phyloP scores from a whole-genome alignment of 2,888 invertebrate genomes.

The Corbicula japonica region DNA sequence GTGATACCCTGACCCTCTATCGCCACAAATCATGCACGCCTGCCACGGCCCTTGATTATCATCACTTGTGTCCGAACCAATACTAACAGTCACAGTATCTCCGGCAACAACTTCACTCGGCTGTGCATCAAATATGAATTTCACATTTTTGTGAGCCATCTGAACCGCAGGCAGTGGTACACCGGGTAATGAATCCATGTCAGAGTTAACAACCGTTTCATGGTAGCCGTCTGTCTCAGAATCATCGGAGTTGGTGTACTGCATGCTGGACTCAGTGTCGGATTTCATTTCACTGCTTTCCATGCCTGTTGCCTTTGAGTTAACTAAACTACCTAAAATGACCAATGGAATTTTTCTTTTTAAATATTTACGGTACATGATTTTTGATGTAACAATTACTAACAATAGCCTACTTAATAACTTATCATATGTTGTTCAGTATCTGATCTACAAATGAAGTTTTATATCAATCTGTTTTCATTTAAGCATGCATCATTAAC shows the following conservation, averaged over 20 bases:
- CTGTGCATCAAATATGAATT: constrained; percentile 18
- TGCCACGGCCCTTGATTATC: constrained; percentile 28
- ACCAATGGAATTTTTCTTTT: no score
- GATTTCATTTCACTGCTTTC: constrained; percentile 5
- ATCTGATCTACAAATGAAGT: no score
- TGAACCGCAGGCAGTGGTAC: constrained; percentile 1
- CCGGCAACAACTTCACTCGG: constrained; percentile 16
- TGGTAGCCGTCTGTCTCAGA: constrained; percentile 50
- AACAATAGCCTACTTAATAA: no score
- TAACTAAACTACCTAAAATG: no score
- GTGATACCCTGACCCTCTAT: constrained; percentile 85
- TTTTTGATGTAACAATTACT: no score
- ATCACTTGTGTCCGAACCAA: not conserved
- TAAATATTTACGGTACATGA: no score
- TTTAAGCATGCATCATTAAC: no score
- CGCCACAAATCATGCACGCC: constrained; percentile 84
- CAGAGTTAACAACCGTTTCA: constrained; percentile 25
- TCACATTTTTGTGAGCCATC: constrained; percentile 19
- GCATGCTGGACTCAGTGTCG: constrained; percentile 3
- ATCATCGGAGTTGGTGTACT: constrained; percentile 48
- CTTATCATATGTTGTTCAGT: no score
- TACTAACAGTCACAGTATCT: not conserved
- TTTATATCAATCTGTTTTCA: no score
- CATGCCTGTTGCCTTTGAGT: not conserved
- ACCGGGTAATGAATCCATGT: constrained; percentile 15